phyloP scores from a whole-genome alignment of 2,888 invertebrate species.

The Drosophila imparisetae region DNA sequence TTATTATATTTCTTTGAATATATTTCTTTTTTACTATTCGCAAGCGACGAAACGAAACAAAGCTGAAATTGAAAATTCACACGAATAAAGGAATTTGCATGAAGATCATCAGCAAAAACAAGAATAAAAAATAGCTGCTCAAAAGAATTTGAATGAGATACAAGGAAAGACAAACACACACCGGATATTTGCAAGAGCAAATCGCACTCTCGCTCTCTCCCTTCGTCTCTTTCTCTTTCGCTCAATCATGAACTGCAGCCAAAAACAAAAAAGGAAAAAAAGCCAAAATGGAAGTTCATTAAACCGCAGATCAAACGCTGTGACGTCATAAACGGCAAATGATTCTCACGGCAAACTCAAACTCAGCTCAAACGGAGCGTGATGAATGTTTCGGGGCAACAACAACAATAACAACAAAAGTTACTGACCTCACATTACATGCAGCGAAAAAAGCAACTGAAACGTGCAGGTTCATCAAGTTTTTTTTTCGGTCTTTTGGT shows the following conservation, averaged over 20 bases:
- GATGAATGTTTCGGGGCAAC: constrained; percentile 72
- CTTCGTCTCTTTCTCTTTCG: background rate
- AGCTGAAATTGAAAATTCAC: constrained; percentile 29
- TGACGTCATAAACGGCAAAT: constrained; percentile 68
- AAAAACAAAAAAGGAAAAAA: constrained; percentile 13
- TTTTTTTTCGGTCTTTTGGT: constrained; percentile 31
- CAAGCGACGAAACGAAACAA: background rate
- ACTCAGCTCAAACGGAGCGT: constrained; percentile 65
- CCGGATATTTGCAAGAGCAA: constrained; percentile 35
- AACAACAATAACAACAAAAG: constrained; percentile 39
- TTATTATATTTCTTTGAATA: background rate
- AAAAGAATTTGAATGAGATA: constrained; percentile 29
- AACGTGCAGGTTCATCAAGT: constrained; percentile 70
- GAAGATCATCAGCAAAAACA: constrained; percentile 12
- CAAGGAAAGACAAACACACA: constrained; percentile 14
- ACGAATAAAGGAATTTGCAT: constrained; percentile 32
- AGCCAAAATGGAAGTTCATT: constrained; percentile 60
- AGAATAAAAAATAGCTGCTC: background rate
- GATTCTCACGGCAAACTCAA: constrained; percentile 47
- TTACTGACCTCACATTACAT: constrained; percentile 80
- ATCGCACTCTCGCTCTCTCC: background rate
- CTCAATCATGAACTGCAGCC: constrained; percentile 11
- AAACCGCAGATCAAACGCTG: constrained; percentile 55
- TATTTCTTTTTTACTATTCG: background rate
- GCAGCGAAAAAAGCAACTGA: constrained; percentile 36